Evolutionary conservation across 2,113 vertebrate species (phyloP), one percentile per base, ranked within the genome.

Genomic region (Scomber colias): DNA sequence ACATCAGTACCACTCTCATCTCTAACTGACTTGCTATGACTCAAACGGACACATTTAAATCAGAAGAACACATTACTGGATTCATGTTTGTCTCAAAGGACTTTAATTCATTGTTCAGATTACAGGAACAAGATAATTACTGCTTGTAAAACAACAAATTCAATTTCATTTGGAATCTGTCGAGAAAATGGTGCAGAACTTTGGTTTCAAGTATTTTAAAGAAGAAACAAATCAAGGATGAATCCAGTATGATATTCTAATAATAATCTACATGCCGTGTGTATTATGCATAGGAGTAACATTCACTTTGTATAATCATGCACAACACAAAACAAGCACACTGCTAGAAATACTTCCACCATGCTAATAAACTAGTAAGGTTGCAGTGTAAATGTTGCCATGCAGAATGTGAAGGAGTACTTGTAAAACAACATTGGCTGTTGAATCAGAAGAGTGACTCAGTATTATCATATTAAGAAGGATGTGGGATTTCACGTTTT

Each of bases 181-280:
- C 49, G 35, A 64, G 12, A 73, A 76, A 84, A 79, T 79, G 35
- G 51, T 49, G 53, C 30, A 74, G 16, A 64, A 65, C 75, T 90
- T 53, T 17, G n/a, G 6, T 73, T 68, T 27, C 24, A 62, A 40
- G 21, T 27, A 71, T 64, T 63, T 59, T 2, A 21, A 66, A 73
- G 2, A 50, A 60, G 60, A 21, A 15, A 31, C 2, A 31, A 79
- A 79, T 50, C 7, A 65, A 31, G 31, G 59, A 56, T 91, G 89
- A 94, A 93, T 93, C 93, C 93, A 92, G 92, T 88, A 83, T 92
- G 90, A 90, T 82, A 80, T 92, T 91, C 89, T 72, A 62, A 73
- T 67, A 62, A 72, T 84, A 71, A 62, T 84, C 83, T 83, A 88
- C 92, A 93, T 93, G 90, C 92, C 79, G 57, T 60, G 82, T 79